Conservation (phyloP, 2,888 invertebrate species). For the Palloptera scutellata region DNA sequence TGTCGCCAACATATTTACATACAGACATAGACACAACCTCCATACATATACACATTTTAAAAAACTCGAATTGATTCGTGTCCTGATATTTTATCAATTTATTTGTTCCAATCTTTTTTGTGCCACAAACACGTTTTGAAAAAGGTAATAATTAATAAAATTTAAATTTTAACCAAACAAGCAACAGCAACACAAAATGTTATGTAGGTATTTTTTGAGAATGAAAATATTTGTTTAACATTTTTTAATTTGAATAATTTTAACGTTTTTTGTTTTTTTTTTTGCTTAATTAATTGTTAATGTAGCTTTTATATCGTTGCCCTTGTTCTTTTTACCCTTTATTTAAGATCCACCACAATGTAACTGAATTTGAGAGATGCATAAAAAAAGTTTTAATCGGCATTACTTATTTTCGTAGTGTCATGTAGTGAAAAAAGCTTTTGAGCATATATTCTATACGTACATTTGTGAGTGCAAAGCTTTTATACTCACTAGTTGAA, state of each 20-base stretch:
- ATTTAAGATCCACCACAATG: too few species aligned
- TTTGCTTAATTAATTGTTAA: slow-evolving; percentile 7
- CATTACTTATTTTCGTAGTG: too few species aligned
- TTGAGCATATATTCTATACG: too few species aligned
- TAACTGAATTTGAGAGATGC: too few species aligned
- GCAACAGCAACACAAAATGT: neutral
- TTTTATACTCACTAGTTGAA: too few species aligned
- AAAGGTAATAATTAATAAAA: neutral
- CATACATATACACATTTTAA: neutral
- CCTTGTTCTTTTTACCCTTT: too few species aligned
- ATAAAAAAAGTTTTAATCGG: too few species aligned
- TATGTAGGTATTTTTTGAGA: neutral
- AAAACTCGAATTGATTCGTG: neutral
- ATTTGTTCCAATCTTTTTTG: neutral
- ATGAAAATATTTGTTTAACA: neutral
- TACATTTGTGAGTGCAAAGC: too few species aligned
- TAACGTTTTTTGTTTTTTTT: slow-evolving; percentile 7
- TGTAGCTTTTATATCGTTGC: too few species aligned
- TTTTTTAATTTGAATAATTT: neutral
- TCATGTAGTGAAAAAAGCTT: too few species aligned
- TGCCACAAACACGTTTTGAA: neutral
- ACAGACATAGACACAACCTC: neutral
- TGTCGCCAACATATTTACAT: neutral
- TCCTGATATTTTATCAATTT: neutral
- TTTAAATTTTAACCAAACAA: neutral